phyloP scores from a whole-genome alignment of 1,140 invertebrate species.

The Papilio dardanus region DNA sequence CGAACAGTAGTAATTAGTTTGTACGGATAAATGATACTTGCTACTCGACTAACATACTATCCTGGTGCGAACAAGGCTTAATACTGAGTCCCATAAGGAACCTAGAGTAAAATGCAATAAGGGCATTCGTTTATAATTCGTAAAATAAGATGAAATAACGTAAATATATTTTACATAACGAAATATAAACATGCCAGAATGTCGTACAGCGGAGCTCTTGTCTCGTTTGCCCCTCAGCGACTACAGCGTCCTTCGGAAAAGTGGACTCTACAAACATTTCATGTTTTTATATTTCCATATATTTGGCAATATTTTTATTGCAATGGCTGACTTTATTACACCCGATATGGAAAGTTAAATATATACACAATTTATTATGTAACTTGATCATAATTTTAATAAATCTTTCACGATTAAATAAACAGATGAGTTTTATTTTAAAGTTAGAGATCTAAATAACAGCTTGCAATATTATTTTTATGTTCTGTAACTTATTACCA shows the following conservation, averaged over 20 bases:
- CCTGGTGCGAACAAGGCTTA: neutral
- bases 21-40: no score
- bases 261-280: neutral
- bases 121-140: neutral
- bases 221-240: neutral
- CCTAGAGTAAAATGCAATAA: neutral
- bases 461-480: no score
- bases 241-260: neutral
- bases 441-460: no score
- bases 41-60: no score
- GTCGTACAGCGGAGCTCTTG: neutral
- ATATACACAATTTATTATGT: neutral
- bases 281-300: slow-evolving; percentile 8
- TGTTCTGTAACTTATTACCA: no score
- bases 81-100: neutral
- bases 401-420: no score
- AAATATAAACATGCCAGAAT: neutral
- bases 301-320: slow-evolving; percentile 1
- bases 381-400: no score
- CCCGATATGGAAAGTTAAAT: neutral
- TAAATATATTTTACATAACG: neutral
- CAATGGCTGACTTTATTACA: neutral
- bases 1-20: no score
- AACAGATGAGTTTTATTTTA: no score
- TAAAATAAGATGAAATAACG: neutral